Evolutionary conservation across 2,888 invertebrate genomes (phyloP), one percentile per base, ranked within the genome.

Genomic region (Meteorus colon): DNA sequence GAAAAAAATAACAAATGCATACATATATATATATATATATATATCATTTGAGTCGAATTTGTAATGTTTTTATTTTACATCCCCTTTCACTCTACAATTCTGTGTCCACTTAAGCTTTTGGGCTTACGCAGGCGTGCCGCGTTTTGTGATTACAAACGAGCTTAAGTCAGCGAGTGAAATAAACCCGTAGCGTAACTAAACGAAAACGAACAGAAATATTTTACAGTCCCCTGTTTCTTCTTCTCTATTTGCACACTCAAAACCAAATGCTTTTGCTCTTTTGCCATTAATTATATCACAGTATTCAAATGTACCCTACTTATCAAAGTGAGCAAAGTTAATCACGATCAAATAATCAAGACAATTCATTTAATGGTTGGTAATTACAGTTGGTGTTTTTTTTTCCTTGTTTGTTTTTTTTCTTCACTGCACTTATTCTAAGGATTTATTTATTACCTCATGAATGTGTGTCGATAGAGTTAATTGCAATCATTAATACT

Each of bases 61-160:
- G 3, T 27, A 41, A 14, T 62, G 16, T 31, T 65, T 67, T 48
- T 63, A 37, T 74, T 34, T 34, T 19, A 67, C 16, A n/a, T 12
- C 59, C 37, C 41, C 27, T 41, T 37, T 37, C 67, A 37, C 67
- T 24, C 55, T 67, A 29, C 24, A 74, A 68, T 62, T 48, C 34
- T 48, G 74, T 68, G 73, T 73, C 55, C 66, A 68, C 66, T 68
- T 74, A 68, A 74, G 68, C 74, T 68, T 60, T 74, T 45, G 31
- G 29, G 74, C 74, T 74, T 68, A 68, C 55, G 48, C 62, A 67
- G 66, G 74, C 68, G 74, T 45, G 65, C 68, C 74, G 16, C 16
- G 74, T 69, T 75, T 70, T 68, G 51, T 55, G 63, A 75, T 69
- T 70, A 70, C 74, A 75, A 75, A 69, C 70, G 70, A 69, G 74